Evolutionary conservation across 2,888 invertebrate genomes (phyloP), one percentile per base, ranked within the genome.

Genomic region (Smittia sp.): DNA sequence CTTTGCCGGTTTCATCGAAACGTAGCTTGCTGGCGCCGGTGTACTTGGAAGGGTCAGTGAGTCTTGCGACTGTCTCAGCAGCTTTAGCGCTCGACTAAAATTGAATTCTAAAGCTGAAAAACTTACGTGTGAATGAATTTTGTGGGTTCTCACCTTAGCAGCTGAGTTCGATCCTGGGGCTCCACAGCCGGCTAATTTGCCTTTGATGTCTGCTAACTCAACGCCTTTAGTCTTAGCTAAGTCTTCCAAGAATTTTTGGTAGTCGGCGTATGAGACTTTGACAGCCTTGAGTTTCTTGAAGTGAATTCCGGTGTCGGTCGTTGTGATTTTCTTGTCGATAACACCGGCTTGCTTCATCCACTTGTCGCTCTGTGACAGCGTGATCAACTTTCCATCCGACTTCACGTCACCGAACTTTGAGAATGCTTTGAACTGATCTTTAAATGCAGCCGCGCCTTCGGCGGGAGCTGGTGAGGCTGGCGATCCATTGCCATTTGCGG

Each of bases 311-410:
- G 94, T 95, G 79, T 95, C 95, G 1, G 94, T 94, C 15, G 95
- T 94, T 0, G 92, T 92, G 76, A 94, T 90, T 79, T 90, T 91
- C 83, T 93, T 93, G 76, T 88, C 94, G 77, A 93, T 91, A 7
- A 89, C 84, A 76, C 84, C 62, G 6, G 94, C 94, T 80, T 95
- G 95, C 79, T 94, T 94, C 90, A 95, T 91, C 95, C 95, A 95
- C 83, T 94, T 95, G 82, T 95, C 95, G 79, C 92, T 91, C 81
- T 95, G 93, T 9, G 92, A 92, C n/a, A 95, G 84, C 0, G 93
- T 93, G 76, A 95, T 92, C 58, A 87, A 85, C 81, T 90, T 93
- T 0, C 94, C 94, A 79, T 93, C 93, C 15, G 92, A 90, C 80
- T 93, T 93, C 1, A 86, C 85, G 80, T 94, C 94, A 0, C 94